Percentiles rank a stretch among this genome's conserved stretches.
These are phyloP conservation scores for Chauna torquata DNA, from an alignment of 2,113 vertebrate genomes.

Conservation along the genomic window DNA sequence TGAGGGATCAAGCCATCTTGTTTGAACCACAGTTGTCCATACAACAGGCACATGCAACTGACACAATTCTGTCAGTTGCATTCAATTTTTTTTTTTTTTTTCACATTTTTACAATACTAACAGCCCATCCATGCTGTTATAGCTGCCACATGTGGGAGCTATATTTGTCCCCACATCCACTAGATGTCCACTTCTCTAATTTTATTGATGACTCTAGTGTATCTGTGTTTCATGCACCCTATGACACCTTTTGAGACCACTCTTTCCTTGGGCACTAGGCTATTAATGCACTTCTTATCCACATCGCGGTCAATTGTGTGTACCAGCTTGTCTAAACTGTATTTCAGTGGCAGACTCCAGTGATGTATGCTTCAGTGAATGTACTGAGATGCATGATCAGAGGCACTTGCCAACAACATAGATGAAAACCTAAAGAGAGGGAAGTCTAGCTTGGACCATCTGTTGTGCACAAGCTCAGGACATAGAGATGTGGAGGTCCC, in stretches of 20 bases:
- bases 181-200: not conserved
- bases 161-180: accelerated
- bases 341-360: not conserved
- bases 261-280: not conserved
- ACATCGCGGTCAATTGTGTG: no score
- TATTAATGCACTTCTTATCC: accelerated
- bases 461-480: not conserved
- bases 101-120: not conserved
- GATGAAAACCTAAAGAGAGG: not conserved
- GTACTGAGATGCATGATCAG: not conserved
- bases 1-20: accelerated
- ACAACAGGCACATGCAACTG: not conserved
- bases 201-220: accelerated
- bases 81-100: not conserved
- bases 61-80: not conserved
- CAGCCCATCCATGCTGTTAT: not conserved
- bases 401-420: accelerated
- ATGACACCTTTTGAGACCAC: no score
- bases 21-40: not conserved
- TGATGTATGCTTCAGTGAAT: not conserved
- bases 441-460: not conserved
- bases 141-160: accelerated
- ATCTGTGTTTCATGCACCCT: not conserved
- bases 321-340: not conserved
- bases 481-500: not conserved